Evolutionary conservation across 2,888 invertebrate genomes (phyloP).

Genomic region (Agrilus cyanescens): DNA sequence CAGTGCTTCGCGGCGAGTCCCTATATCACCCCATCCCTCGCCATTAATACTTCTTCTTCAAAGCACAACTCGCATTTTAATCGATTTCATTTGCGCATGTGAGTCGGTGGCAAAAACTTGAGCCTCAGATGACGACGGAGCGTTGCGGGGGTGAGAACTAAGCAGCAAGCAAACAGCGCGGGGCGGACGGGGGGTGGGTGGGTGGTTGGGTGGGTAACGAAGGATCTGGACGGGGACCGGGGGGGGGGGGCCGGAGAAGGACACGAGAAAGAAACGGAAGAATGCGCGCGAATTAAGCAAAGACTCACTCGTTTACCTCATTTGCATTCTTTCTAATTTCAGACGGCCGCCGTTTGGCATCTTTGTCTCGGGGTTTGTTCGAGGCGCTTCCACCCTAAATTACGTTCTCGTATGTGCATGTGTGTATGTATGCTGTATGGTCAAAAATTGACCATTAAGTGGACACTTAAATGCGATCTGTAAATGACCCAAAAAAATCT

Average conservation of each 20-base stretch:
- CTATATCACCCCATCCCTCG: slow-evolving; percentile 27
- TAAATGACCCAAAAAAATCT: too few relatives aligned
- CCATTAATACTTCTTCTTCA: slow-evolving; percentile 43
- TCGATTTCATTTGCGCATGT: slow-evolving; percentile 59
- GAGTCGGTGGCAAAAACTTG: slow-evolving; percentile 43
- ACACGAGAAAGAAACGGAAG: slow-evolving; percentile 36
- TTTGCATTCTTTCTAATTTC: slow-evolving; percentile 33
- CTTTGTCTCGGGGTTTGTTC: too few relatives aligned
- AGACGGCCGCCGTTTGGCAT: neutral
- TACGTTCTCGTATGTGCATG: too few relatives aligned
- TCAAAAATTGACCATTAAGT: too few relatives aligned
- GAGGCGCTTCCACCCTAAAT: too few relatives aligned
- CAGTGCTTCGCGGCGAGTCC: slow-evolving; percentile 16
- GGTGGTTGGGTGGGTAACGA: slow-evolving; percentile 4
- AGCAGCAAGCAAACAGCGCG: slow-evolving; percentile 23
- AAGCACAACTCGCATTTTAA: slow-evolving; percentile 53
- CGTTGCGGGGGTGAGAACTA: slow-evolving; percentile 26
- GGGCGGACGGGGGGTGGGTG: slow-evolving; percentile 17
- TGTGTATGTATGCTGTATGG: too few relatives aligned
- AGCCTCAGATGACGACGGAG: slow-evolving; percentile 32
- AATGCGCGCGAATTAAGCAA: slow-evolving; percentile 38
- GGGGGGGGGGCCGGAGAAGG: slow-evolving; percentile 19
- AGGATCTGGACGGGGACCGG: slow-evolving; percentile 12
- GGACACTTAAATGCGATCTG: too few relatives aligned
- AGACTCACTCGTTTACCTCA: slow-evolving; percentile 36